phyloP scores from a whole-genome alignment of 1,140 invertebrate genomes.

The Drosophila arizonae region DNA sequence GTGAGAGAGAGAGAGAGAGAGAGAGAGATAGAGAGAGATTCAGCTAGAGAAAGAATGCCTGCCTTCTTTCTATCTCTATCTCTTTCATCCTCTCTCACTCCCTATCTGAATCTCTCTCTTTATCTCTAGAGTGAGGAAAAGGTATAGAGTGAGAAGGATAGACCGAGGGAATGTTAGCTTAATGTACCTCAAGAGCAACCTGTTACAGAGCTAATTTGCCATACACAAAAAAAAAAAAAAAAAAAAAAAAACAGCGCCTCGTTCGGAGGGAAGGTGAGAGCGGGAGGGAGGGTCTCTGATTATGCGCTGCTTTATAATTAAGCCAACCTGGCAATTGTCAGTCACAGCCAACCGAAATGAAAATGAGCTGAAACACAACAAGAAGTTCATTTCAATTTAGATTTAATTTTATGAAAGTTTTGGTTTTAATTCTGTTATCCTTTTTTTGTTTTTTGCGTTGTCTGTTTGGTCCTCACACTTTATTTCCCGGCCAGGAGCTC shows the following conservation, averaged over 20 bases:
- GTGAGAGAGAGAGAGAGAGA: neutral
- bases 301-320: constrained; percentile 15
- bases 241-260: neutral
- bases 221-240: neutral
- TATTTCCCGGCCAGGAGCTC: neutral
- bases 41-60: neutral
- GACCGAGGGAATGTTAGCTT: no score
- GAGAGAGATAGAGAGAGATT: neutral
- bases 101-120: no score
- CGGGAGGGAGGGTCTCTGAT: neutral
- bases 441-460: no score
- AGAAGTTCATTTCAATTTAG: constrained; percentile 38
- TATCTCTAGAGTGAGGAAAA: neutral
- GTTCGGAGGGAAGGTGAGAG: neutral
- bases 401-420: constrained; percentile 36
- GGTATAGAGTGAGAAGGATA: neutral
- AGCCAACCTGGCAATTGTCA: constrained; percentile 16
- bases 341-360: neutral
- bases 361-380: constrained; percentile 1
- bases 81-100: no score
- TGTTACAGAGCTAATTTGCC: neutral
- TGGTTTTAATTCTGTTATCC: neutral
- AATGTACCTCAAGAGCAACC: neutral
- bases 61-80: no score
- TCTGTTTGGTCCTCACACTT: constrained; percentile 1